A percentile compares a stretch with the other conserved stretches of the same genome.
Conservation (phyloP, 2,113 vertebrate genomes). For the Chitala chitala region DNA sequence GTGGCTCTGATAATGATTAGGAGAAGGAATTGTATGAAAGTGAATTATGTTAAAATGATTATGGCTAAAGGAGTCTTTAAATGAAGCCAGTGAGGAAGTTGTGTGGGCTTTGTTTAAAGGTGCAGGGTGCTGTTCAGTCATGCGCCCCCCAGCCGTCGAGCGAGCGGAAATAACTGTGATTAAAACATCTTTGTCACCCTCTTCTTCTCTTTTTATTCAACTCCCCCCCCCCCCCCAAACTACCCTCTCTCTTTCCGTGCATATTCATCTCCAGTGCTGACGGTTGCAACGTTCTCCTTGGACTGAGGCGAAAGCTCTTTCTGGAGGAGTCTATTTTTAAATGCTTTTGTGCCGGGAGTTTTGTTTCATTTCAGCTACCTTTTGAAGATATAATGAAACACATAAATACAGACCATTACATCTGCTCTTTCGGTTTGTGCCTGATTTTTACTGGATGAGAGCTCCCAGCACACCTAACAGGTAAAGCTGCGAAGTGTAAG, state of each 20-base stretch:
- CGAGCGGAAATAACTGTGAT: constrained; percentile 57
- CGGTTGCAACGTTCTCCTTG: constrained; percentile 42
- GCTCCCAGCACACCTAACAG: constrained; percentile 38
- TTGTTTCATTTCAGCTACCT: constrained; percentile 58
- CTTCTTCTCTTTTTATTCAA: constrained; percentile 18
- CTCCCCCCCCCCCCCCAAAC: background rate
- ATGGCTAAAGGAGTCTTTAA: constrained; percentile 78
- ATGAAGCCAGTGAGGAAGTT: constrained; percentile 57
- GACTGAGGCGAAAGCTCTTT: constrained; percentile 27
- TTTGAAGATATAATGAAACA: constrained; percentile 59
- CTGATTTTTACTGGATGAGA: constrained; percentile 44
- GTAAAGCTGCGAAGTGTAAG: constrained; percentile 46
- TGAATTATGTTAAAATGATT: constrained; percentile 82
- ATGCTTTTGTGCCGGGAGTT: constrained; percentile 42
- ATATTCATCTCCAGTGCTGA: constrained; percentile 45
- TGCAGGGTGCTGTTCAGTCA: constrained; percentile 43
- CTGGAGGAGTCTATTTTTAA: constrained; percentile 38
- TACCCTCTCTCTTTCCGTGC: background rate
- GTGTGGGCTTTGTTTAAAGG: constrained; percentile 62
- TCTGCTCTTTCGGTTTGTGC: constrained; percentile 45
- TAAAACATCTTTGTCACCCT: constrained; percentile 60
- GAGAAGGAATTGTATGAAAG: constrained; percentile 81
- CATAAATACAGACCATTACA: constrained; percentile 54
- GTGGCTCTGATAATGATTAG: constrained; percentile 82
- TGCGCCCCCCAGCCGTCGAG: constrained; percentile 35